Evolutionary conservation across 2,888 invertebrate species (phyloP).

Genomic region (Strigamia crassipes): DNA sequence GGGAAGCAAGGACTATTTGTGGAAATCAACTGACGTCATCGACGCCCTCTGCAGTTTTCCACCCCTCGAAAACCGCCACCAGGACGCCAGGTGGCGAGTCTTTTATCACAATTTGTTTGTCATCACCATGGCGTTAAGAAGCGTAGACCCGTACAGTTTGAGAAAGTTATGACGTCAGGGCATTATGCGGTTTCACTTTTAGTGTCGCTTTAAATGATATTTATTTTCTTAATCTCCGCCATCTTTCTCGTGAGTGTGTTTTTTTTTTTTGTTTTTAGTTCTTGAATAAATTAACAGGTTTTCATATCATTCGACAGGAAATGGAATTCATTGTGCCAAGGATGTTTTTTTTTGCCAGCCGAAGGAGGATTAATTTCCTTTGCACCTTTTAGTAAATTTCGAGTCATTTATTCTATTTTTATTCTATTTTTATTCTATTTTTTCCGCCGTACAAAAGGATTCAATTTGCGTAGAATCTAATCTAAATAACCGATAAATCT

Average conservation of each 20-base stretch:
- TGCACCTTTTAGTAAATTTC: background rate
- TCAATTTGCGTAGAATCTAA: background rate
- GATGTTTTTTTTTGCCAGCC: background rate
- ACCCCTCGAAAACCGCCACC: background rate
- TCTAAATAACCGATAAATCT: background rate
- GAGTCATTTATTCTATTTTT: background rate
- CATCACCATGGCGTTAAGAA: background rate
- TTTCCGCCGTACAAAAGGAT: background rate
- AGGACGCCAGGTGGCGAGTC: conserved; percentile 11
- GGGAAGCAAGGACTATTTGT: conserved; percentile 12
- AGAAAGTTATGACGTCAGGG: background rate
- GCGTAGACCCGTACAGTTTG: background rate
- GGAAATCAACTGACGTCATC: conserved; percentile 15
- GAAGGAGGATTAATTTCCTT: conserved; percentile 10
- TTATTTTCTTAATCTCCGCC: background rate
- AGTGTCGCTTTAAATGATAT: background rate
- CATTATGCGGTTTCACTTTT: background rate
- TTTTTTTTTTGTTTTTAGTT: background rate
- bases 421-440: background rate
- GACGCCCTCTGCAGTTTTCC: background rate
- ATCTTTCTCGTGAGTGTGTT: background rate
- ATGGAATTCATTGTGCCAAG: background rate
- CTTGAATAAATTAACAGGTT: background rate
- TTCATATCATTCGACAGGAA: background rate
- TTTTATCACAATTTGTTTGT: background rate